Conservation (phyloP, 2,797 vertebrate species). For the Halcyon smyrnensis region DNA sequence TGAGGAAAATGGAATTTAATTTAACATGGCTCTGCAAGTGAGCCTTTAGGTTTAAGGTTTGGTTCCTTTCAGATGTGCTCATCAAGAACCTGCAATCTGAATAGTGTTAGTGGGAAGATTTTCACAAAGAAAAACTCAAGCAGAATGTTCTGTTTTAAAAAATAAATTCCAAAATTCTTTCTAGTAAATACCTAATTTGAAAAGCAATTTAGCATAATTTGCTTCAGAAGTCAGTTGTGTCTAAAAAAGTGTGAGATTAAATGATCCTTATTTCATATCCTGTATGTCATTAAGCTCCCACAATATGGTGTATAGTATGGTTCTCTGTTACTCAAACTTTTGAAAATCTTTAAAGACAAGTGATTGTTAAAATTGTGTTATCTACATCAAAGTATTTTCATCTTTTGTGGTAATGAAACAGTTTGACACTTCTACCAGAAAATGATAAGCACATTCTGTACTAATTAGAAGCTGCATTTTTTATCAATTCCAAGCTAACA, state of each 20-base stretch:
- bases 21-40: background rate
- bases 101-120: background rate
- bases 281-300: background rate
- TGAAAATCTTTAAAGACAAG: background rate
- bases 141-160: background rate
- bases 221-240: background rate
- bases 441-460: slow-evolving; percentile 18
- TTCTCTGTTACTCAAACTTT: background rate
- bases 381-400: slow-evolving; percentile 2
- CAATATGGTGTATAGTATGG: background rate
- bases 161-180: background rate
- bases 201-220: background rate
- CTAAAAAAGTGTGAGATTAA: background rate
- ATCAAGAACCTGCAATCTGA: background rate
- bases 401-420: slow-evolving; percentile 5
- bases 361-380: slow-evolving; percentile 32
- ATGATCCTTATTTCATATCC: background rate
- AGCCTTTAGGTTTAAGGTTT: background rate
- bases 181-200: background rate
- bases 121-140: background rate
- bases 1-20: background rate
- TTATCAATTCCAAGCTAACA: slow-evolving; percentile 36
- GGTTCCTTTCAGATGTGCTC: background rate
- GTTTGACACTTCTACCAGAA: slow-evolving; percentile 40
- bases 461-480: slow-evolving; percentile 53